Percentiles rank a stretch among this genome's conserved stretches.
phyloP scores from a whole-genome alignment of 2,113 vertebrate genomes.

The Toxotes jaculatrix region DNA sequence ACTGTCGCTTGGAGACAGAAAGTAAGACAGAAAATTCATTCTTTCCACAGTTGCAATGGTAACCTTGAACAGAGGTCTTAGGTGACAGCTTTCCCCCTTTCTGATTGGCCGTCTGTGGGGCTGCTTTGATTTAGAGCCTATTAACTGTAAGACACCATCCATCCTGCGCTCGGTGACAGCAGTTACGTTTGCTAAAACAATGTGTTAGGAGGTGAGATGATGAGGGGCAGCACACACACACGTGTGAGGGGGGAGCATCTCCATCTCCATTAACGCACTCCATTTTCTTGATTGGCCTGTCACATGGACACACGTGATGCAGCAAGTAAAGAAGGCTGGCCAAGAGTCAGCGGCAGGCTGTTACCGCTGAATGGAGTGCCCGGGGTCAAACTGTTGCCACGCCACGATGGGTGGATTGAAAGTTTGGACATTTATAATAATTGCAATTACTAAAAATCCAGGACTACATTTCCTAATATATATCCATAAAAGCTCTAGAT shows the following conservation, averaged over 20 bases:
- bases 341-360: slow-evolving; percentile 61
- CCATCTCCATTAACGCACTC: slow-evolving; percentile 82
- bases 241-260: slow-evolving; percentile 39
- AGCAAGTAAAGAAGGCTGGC: slow-evolving; percentile 43
- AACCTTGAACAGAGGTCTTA: slow-evolving; percentile 68
- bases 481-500: background rate
- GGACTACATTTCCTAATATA: background rate
- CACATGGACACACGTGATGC: slow-evolving; percentile 69
- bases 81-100: slow-evolving; percentile 42
- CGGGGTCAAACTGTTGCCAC: slow-evolving; percentile 56
- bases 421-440: background rate
- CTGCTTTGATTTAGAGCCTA: slow-evolving; percentile 73
- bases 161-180: slow-evolving; percentile 66
- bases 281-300: slow-evolving; percentile 83
- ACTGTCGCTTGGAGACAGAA: slow-evolving; percentile 33
- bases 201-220: slow-evolving; percentile 78
- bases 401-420: slow-evolving; percentile 43
- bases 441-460: background rate
- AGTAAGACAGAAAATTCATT: slow-evolving; percentile 27
- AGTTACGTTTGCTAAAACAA: slow-evolving; percentile 74
- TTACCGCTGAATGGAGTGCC: slow-evolving; percentile 60
- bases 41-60: slow-evolving; percentile 31
- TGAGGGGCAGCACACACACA: slow-evolving; percentile 41
- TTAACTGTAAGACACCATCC: slow-evolving; percentile 71
- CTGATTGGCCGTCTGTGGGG: slow-evolving; percentile 47